A percentile compares a stretch with the other conserved stretches of the same genome.
phyloP scores from a whole-genome alignment of 2,888 invertebrate genomes.

The Stenurella melanura region DNA sequence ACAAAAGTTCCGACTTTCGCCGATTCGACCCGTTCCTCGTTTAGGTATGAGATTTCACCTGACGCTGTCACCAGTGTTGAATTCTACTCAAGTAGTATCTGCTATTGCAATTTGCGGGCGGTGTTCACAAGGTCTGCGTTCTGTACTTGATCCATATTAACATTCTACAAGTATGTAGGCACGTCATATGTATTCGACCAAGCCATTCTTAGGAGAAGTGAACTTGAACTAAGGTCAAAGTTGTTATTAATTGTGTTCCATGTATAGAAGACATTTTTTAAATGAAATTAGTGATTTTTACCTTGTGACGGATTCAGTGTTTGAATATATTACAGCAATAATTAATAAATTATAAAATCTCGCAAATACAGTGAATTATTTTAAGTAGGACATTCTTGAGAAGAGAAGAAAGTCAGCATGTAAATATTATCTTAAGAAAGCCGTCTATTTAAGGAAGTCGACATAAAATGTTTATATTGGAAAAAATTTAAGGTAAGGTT shows the following conservation, averaged over 20 bases:
- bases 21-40: slow-evolving; percentile 52
- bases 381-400: slow-evolving; percentile 51
- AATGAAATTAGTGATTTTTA: slow-evolving; percentile 19
- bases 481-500: slow-evolving; percentile 36
- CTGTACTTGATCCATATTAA: slow-evolving; percentile 61
- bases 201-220: slow-evolving; percentile 57
- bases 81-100: slow-evolving; percentile 41
- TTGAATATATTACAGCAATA: slow-evolving; percentile 14
- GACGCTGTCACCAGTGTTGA: slow-evolving; percentile 42
- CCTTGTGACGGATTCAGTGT: slow-evolving; percentile 23
- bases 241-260: slow-evolving; percentile 43
- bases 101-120: slow-evolving; percentile 42
- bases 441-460: slow-evolving; percentile 44
- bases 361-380: slow-evolving; percentile 26
- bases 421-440: slow-evolving; percentile 53
- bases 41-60: slow-evolving; percentile 52
- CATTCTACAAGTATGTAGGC: slow-evolving; percentile 55
- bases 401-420: slow-evolving; percentile 55
- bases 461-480: slow-evolving; percentile 30
- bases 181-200: slow-evolving; percentile 47
- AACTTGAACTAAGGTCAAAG: slow-evolving; percentile 59
- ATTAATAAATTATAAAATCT: slow-evolving; percentile 27
- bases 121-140: slow-evolving; percentile 57
- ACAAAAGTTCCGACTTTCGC: slow-evolving; percentile 55
- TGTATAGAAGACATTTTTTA: slow-evolving; percentile 27